phyloP scores from a whole-genome alignment of 1,140 invertebrate genomes.

The Drosophila auraria region DNA sequence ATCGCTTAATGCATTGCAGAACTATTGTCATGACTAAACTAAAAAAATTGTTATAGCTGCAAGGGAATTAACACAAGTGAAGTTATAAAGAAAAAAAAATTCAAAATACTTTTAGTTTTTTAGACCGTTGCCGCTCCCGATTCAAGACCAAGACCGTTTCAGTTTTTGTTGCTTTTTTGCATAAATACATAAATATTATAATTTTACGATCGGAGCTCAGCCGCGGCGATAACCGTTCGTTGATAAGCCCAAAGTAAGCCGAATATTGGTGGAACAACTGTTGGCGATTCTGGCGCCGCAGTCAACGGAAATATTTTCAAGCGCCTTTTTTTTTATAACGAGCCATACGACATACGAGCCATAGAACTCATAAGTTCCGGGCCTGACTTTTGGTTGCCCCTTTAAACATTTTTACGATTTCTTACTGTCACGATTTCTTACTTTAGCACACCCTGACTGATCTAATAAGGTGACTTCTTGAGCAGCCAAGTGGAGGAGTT shows the following conservation, averaged over 20 bases:
- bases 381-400: constrained; percentile 34
- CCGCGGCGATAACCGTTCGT: constrained; percentile 41
- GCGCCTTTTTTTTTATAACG: constrained; percentile 45
- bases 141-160: constrained; percentile 20
- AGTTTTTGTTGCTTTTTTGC: constrained; percentile 58
- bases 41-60: not conserved
- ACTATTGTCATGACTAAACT: not conserved
- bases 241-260: constrained; percentile 53
- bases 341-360: constrained; percentile 39
- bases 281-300: constrained; percentile 44
- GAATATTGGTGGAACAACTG: constrained; percentile 26
- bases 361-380: constrained; percentile 50
- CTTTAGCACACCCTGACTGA: constrained; percentile 60
- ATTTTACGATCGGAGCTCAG: constrained; percentile 49
- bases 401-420: constrained; percentile 17
- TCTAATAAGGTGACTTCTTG: constrained; percentile 58
- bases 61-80: not conserved
- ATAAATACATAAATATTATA: constrained; percentile 75
- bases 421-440: constrained; percentile 32
- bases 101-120: constrained; percentile 35
- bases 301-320: constrained; percentile 45
- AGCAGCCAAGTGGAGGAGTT: constrained; percentile 32
- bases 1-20: not conserved
- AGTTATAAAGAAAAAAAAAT: constrained; percentile 10
- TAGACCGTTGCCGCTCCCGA: constrained; percentile 64